Percentiles rank a stretch among this genome's conserved stretches.
Evolutionary conservation across 2,797 vertebrate species (phyloP).

Genomic region (Rhabdophis nuchalis): DNA sequence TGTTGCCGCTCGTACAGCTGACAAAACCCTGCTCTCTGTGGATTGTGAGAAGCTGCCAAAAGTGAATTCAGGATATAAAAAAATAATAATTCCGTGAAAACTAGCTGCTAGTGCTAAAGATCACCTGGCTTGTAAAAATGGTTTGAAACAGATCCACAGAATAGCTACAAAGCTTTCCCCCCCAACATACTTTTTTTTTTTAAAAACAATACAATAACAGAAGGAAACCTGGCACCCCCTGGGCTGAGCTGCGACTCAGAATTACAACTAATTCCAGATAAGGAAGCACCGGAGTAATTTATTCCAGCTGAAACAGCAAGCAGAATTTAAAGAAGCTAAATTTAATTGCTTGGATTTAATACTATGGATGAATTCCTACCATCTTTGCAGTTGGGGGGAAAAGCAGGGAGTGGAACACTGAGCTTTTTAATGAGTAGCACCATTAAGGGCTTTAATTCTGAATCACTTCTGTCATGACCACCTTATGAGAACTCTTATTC

Average conservation of each 20-base stretch:
- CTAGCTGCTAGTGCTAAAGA: background rate
- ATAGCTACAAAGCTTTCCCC: accelerated
- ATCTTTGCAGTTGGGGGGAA: background rate
- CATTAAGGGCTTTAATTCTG: background rate
- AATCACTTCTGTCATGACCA: background rate
- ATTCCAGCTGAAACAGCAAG: conserved; percentile 2
- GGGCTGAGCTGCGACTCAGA: background rate
- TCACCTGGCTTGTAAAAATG: background rate
- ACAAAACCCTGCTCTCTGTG: background rate
- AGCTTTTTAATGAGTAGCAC: conserved; percentile 8
- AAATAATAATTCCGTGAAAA: background rate
- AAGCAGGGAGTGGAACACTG: background rate
- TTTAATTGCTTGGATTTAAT: conserved; percentile 21
- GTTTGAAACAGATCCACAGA: background rate
- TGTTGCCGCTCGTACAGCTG: background rate
- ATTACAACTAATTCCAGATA: background rate
- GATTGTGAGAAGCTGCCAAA: background rate
- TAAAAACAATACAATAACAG: background rate
- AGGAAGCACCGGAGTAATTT: background rate
- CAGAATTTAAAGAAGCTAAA: conserved; percentile 10
- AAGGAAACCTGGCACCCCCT: background rate
- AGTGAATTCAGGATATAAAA: background rate
- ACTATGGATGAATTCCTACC: background rate
- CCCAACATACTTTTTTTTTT: background rate
- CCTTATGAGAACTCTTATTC: background rate